A percentile compares a stretch with the other conserved stretches of the same genome.
phyloP scores from a whole-genome alignment of 2,888 invertebrate species.

The Acrobasis consociella region DNA sequence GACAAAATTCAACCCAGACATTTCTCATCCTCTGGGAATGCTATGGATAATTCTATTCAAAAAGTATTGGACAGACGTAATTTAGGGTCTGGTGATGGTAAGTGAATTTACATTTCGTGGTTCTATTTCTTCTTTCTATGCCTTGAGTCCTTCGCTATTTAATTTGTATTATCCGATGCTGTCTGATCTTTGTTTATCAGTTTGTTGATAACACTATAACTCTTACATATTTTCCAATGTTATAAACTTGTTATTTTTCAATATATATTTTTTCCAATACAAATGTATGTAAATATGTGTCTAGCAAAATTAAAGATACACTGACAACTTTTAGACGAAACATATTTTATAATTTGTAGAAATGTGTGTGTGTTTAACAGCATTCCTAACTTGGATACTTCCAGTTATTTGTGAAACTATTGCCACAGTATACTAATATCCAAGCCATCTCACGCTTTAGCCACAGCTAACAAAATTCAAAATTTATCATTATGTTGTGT shows the following conservation, averaged over 20 bases:
- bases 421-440: constrained; percentile 63
- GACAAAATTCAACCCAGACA: constrained; percentile 61
- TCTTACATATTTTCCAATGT: not conserved
- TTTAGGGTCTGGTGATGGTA: constrained; percentile 72
- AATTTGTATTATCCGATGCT: constrained; percentile 38
- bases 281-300: not conserved
- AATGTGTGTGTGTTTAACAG: constrained; percentile 12
- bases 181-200: constrained; percentile 46
- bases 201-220: constrained; percentile 36
- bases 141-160: constrained; percentile 46
- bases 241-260: not conserved
- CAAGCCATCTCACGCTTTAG: constrained; percentile 76
- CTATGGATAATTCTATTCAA: constrained; percentile 55
- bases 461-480: constrained; percentile 82
- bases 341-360: constrained; percentile 21
- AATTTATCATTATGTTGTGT: constrained; percentile 79
- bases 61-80: constrained; percentile 70
- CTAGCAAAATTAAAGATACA: not conserved
- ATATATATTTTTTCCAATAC: constrained; percentile 19
- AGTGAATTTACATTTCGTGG: constrained; percentile 45
- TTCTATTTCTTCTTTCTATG: constrained; percentile 37
- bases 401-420: constrained; percentile 25
- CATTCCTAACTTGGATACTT: constrained; percentile 7
- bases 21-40: constrained; percentile 59
- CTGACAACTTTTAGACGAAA: constrained; percentile 2